Evolutionary conservation across 2,888 invertebrate genomes (phyloP), one percentile per base, ranked within the genome.

Genomic region (Tenthredo scrophulariae): DNA sequence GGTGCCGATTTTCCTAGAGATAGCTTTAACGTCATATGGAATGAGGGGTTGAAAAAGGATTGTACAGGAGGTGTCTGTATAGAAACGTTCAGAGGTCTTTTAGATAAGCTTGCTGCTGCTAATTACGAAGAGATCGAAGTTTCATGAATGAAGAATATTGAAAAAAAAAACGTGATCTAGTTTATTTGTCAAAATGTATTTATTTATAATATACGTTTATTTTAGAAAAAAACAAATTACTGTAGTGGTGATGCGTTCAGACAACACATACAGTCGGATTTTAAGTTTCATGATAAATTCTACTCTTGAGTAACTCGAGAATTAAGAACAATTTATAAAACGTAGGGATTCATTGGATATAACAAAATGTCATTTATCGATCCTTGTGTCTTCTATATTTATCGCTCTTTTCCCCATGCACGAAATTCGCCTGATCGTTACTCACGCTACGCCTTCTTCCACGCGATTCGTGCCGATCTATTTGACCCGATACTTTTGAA

Each of bases 11-110:
- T 92, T 79, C 86, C 90, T 29, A 86, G 88, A 54, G 85, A 91
- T 18, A 89, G 87, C 40, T 90, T 92, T 62, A 88, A 91, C 70
- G 83, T 86, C 7, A 83, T 91, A 84, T 93, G 90, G 90, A 86
- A 90, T 50, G 87, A 90, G 85, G 91, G 89, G 43, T 62, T 89
- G 65, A 84, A 86, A 67, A 86, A 88, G 9, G 90, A 91, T 84
- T 86, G 89, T 4, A 89, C 88, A 0, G 89, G 87, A 0, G 88
- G 88, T 40, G 89, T 92, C 29, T 91, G 90, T 43, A 87, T 92
- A 58, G 90, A 92, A 87, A 91, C 89, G 6, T 89, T 89, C 83
- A 80, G 89, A 33, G 18, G 43, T 40, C 80, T 80, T 80, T 37
- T 80, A 65, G 80, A 80, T 40, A 62, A 80, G 65, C 80, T 58